Conservation (phyloP, 2,888 invertebrate genomes). For the Eristalis pertinax region DNA sequence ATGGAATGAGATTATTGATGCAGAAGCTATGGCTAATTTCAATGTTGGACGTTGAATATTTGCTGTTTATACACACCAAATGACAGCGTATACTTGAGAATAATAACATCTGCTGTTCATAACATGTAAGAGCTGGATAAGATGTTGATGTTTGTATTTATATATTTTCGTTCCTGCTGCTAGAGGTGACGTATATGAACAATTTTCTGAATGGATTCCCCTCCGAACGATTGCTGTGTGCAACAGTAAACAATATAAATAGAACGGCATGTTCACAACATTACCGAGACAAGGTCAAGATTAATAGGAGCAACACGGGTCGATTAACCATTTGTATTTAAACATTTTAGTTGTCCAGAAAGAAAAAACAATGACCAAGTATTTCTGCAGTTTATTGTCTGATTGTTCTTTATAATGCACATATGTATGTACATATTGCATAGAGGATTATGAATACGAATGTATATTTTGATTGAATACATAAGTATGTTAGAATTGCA, state of each 20-base stretch:
- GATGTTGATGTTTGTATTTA: too few species aligned
- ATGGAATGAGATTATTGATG: constrained; percentile 52
- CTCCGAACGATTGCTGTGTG: neutral
- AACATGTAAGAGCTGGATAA: too few species aligned
- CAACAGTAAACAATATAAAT: constrained; percentile 36
- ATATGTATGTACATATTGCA: too few species aligned
- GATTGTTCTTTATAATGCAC: neutral
- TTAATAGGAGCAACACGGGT: constrained; percentile 9
- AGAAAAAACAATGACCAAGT: neutral
- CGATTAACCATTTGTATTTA: neutral
- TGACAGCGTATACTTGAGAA: constrained; percentile 4
- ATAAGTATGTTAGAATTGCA: too few species aligned
- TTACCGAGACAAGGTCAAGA: constrained; percentile 20
- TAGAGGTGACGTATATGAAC: neutral
- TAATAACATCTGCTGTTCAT: constrained; percentile 57
- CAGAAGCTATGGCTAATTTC: neutral
- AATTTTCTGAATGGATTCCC: neutral
- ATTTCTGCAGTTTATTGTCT: too few species aligned
- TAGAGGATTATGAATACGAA: neutral
- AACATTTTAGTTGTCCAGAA: neutral
- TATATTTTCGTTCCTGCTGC: neutral
- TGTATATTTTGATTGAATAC: too few species aligned
- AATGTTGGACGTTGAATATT: too few species aligned
- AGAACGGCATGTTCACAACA: neutral
- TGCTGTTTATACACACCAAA: neutral